phyloP scores from a whole-genome alignment of 2,888 invertebrate species.

The Digitonthophagus gazella region DNA sequence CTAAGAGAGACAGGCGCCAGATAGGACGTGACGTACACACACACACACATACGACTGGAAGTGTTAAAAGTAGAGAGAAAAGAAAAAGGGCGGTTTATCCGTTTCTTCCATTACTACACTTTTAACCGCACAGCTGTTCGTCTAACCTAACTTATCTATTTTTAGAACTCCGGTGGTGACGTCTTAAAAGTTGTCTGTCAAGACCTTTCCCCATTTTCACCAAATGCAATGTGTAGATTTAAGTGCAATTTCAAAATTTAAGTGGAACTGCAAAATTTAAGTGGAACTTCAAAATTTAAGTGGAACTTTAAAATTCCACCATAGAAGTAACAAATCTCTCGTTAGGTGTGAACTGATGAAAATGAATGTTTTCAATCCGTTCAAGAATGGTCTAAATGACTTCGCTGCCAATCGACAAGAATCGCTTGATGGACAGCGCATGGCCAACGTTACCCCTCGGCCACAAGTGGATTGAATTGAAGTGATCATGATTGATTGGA shows the following conservation, averaged over 20 bases:
- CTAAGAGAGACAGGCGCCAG: neutral
- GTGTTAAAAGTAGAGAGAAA: neutral
- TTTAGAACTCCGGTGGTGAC: too few relatives aligned
- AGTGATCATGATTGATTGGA: neutral
- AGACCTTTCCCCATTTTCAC: too few relatives aligned
- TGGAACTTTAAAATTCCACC: too few relatives aligned
- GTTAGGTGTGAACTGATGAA: too few relatives aligned
- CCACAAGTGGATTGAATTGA: neutral
- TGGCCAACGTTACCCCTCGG: neutral
- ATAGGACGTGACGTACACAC: neutral
- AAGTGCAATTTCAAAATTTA: too few relatives aligned
- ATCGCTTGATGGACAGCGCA: neutral
- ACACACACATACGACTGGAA: neutral
- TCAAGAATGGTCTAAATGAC: neutral
- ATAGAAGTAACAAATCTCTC: too few relatives aligned
- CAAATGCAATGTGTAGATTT: too few relatives aligned
- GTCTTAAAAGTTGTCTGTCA: too few relatives aligned
- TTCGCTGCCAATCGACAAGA: neutral
- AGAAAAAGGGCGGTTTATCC: neutral
- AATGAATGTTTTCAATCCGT: too few relatives aligned
- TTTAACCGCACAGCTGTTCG: neutral
- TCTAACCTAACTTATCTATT: neutral
- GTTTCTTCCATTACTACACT: neutral
- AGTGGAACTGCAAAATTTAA: too few relatives aligned
- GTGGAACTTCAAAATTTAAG: too few relatives aligned